Evolutionary conservation across 2,888 invertebrate genomes (phyloP).

Genomic region (Kuschelorhynchus macadamiae): DNA sequence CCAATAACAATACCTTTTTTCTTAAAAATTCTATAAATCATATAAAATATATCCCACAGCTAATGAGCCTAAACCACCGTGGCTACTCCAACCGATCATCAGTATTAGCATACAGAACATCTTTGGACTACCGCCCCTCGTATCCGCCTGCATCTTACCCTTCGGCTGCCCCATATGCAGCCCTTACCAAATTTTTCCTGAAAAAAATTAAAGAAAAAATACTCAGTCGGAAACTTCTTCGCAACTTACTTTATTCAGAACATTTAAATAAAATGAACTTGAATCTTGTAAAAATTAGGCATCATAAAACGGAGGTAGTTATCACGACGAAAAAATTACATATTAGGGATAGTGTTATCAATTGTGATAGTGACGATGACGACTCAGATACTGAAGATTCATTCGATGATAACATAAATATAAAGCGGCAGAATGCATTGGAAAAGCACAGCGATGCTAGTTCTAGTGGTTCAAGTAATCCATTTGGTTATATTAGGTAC

Average conservation of each 20-base stretch:
- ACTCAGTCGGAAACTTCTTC: slow-evolving; percentile 80
- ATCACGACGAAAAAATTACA: slow-evolving; percentile 63
- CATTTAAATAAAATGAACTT: slow-evolving; percentile 72
- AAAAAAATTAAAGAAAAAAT: slow-evolving; percentile 81
- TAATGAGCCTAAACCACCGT: slow-evolving; percentile 68
- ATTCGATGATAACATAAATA: slow-evolving; percentile 65
- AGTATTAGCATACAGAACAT: slow-evolving; percentile 68
- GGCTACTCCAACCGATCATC: slow-evolving; percentile 73
- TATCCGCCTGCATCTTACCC: slow-evolving; percentile 83
- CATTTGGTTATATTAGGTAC: slow-evolving; percentile 79
- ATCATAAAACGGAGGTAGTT: slow-evolving; percentile 69
- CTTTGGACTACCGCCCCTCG: slow-evolving; percentile 71
- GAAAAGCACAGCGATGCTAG: slow-evolving; percentile 66
- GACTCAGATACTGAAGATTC: slow-evolving; percentile 70
- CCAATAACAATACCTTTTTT: too few relatives aligned
- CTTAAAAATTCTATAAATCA: slow-evolving; percentile 8
- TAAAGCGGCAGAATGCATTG: slow-evolving; percentile 75
- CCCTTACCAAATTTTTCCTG: slow-evolving; percentile 83
- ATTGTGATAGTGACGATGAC: slow-evolving; percentile 69
- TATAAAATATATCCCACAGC: slow-evolving; percentile 13
- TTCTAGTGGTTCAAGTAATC: slow-evolving; percentile 75
- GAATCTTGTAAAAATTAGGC: slow-evolving; percentile 71
- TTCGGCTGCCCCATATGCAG: slow-evolving; percentile 83
- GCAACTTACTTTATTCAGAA: slow-evolving; percentile 80
- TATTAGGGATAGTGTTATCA: slow-evolving; percentile 63